Evolutionary conservation across 2,888 invertebrate species (phyloP), one percentile per base, ranked within the genome.

Genomic region (Hartigia nigra): DNA sequence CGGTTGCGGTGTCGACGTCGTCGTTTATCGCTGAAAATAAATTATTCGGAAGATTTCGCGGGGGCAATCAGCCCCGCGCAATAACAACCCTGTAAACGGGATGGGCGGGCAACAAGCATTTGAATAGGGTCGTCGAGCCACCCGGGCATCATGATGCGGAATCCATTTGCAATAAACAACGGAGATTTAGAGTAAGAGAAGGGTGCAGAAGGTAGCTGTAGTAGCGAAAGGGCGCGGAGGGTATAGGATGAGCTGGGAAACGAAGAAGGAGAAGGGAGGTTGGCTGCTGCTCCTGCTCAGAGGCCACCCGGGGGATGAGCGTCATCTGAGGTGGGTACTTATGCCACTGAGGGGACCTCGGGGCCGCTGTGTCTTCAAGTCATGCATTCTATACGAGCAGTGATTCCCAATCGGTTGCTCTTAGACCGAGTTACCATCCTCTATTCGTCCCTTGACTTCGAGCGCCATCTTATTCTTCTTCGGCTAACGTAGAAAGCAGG

Each of bases 131-230:
- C 85, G 83, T 84, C 82, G 82, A 89, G 85, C 87, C 86, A 86
- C 87, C 85, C 86, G 86, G 87, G 88, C 87, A 87, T 89, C 89
- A 87, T 88, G 88, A 88, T 88, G 89, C 86, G 88, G 89, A 91
- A 91, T 91, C 90, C 91, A 91, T 91, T 91, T 91, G 91, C 91
- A 91, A 91, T 91, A 91, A 91, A 91, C 91, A 91, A 91, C 91
- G 85, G 85, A 90, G 90, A 91, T 91, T 90, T 89, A 89, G 88
- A 85, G 72, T 72, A 72, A 72, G 72, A 72, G 72, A 72, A 55
- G 75, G 76, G 76, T 55, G 69, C 72, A 34, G 76, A 75, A 37
- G 37, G 77, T 55, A 23, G 55, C 55, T 55, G 55, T 55, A 55
- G 55, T 55, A 55, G 55, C 55, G 55, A 55, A 23, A 55, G 55